Base-by-base conservation (phyloP, 2,797 vertebrate genomes). In the Falco cherrug region DNA sequence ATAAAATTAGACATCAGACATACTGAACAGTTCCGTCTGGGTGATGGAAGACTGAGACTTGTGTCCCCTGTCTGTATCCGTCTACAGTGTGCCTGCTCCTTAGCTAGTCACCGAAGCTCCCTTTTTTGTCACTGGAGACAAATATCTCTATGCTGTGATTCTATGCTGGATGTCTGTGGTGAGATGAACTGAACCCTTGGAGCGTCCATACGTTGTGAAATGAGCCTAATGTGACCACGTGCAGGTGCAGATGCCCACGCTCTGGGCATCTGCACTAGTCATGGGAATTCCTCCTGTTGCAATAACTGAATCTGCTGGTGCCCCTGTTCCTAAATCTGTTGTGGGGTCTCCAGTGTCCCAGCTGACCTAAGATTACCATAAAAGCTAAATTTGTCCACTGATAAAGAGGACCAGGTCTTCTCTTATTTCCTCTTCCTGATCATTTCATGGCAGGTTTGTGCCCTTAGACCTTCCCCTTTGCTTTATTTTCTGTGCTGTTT, bases 381-480 rank as follows among this genome's bases (percentile, higher is more conserved):
- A 60, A 3, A 60, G 11, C 11, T 10, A 28, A 45, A 80, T 56
- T 84, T 50, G 10, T 37, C 45, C 57, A 48, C 8, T 29, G 41
- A 48, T 53, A 61, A 89, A 76, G 16, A 81, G 7, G 3, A 63
- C 1, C 12, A 56, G 3, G 1, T 41, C 17, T 63, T 84, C 28
- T 84, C 19, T 37, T 48, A n/a, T 22, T 64, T 86, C 4, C 12
- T 88, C 21, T 68, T 57, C 17, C 19, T 53, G 7, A 45, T 51
- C 1, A 20, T 53, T 84, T 37, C 68, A 11, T 5, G 1, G 9
- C n/a, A 78, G 31, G 51, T 86, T 48, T 53, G 7, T 5, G 21
- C 6, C 8, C 20, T 39, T 1, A 0, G 4, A 39, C 57, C 35
- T n/a, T 4, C 7, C 9, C 1, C 10, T n/a, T 37, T 25, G 5